Base-by-base conservation (phyloP, 2,113 vertebrate genomes). In the Stercorarius parasiticus region DNA sequence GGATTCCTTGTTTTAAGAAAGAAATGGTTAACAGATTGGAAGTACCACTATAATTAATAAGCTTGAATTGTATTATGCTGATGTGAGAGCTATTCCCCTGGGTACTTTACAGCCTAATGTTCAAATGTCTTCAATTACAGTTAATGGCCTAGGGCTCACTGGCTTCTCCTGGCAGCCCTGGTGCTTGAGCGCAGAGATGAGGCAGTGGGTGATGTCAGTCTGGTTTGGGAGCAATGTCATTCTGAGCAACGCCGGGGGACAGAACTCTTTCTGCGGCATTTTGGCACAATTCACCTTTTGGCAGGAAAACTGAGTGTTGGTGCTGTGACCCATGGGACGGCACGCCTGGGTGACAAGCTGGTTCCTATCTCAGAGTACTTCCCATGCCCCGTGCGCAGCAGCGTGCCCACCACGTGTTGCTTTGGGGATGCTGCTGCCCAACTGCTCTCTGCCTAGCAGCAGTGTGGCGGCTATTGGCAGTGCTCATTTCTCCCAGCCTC, bases 301-400 rank as follows among this genome's bases (percentile, higher is more conserved):
- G 2, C 7, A n/a, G 58, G 58, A 53, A 26, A 66, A 3, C 14
- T 45, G 52, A 34, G 5, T 21, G 5, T 22, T 70, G 70, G 12
- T 76, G 34, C 18, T 61, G 52, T 36, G 20, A 61, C 14, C 22
- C 22, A 11, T 3, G 5, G 69, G 55, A 19, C 2, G 1, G 9
- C 21, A 26, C 0, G 0, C 8, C 30, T 47, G 12, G 6, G 6
- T 55, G 42, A 22, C 47, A 59, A 52, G 42, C 5, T 0, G 1
- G 22, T 62, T 26, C 5, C 38, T 29, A 53, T 43, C 43, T 45
- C 49, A 61, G 5, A 2, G 12, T 21, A 5, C 0, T 2, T 56
- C 20, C 25, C 1, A 1, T 13, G 8, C 10, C 23, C 2, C 1
- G 2, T 2, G 1, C 0, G 0, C 10, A 17, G 4, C n/a, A 42